Conservation (phyloP, 1,140 invertebrate genomes). For the Maconellicoccus hirsutus region DNA sequence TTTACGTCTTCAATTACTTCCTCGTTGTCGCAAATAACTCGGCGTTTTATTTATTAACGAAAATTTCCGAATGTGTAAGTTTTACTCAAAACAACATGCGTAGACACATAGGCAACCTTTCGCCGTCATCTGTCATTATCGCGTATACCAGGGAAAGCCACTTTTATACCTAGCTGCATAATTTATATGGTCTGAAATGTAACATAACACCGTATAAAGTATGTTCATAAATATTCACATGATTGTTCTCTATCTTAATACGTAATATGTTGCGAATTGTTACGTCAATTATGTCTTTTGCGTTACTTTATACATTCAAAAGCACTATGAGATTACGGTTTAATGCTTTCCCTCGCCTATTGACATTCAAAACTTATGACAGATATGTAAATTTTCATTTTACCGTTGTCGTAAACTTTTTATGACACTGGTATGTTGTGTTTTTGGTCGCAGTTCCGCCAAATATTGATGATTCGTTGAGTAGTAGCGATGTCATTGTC, state of each 20-base stretch:
- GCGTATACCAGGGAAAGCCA: neutral
- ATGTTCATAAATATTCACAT: constrained; percentile 6
- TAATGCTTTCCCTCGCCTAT: neutral
- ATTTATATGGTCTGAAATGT: neutral
- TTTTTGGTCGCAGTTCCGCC: constrained; percentile 61
- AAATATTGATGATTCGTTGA: constrained; percentile 77
- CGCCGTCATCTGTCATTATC: neutral
- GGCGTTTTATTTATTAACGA: neutral
- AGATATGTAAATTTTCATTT: constrained; percentile 1
- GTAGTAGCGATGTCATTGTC: constrained; percentile 81
- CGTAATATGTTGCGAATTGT: constrained; percentile 8
- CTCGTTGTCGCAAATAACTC: neutral
- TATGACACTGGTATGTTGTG: no score
- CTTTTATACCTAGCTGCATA: neutral
- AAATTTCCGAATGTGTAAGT: constrained; percentile 2
- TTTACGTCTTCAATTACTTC: neutral
- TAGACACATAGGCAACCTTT: neutral
- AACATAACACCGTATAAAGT: neutral
- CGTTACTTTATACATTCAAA: constrained; percentile 3
- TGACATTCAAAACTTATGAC: constrained; percentile 9
- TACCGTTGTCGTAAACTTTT: neutral
- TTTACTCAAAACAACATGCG: neutral
- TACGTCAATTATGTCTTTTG: constrained; percentile 9
- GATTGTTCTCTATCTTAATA: constrained; percentile 4
- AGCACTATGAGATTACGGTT: constrained; percentile 1